These are phyloP conservation scores for Nephrotoma guestfalica DNA, from an alignment of 2,888 invertebrate genomes.

Conservation along the genomic window DNA sequence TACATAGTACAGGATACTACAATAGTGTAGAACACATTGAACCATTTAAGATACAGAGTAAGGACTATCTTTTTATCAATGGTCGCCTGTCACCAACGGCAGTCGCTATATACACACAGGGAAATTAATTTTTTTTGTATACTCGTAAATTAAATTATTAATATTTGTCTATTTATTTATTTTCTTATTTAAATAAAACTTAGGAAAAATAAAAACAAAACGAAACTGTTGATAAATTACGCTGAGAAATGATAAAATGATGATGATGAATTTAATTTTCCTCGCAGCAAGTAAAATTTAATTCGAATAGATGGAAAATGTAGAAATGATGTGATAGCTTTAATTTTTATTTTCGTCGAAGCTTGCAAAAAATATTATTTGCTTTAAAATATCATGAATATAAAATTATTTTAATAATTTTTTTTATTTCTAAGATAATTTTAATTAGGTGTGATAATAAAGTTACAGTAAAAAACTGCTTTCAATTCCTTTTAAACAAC, in stretches of 20 bases:
- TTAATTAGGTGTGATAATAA: background rate
- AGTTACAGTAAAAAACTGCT: background rate
- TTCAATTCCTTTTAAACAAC: background rate
- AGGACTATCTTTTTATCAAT: background rate
- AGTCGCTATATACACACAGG: background rate
- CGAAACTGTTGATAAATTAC: background rate
- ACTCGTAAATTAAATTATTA: background rate
- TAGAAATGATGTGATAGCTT: background rate
- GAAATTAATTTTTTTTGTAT: background rate
- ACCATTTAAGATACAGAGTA: background rate
- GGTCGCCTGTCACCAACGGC: background rate
- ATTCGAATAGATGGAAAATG: background rate
- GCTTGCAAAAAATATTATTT: background rate
- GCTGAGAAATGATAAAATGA: background rate
- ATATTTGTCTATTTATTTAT: background rate
- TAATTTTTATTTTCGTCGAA: background rate
- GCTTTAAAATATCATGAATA: background rate
- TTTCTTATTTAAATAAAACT: too few relatives aligned
- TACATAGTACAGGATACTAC: background rate
- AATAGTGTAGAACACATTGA: background rate
- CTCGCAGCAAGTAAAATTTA: background rate
- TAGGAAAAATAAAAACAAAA: background rate
- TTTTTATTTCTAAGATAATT: background rate
- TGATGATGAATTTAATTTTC: background rate
- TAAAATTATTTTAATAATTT: background rate